Evolutionary conservation across 1,140 invertebrate genomes (phyloP).

Genomic region (Drosophila biarmipes): DNA sequence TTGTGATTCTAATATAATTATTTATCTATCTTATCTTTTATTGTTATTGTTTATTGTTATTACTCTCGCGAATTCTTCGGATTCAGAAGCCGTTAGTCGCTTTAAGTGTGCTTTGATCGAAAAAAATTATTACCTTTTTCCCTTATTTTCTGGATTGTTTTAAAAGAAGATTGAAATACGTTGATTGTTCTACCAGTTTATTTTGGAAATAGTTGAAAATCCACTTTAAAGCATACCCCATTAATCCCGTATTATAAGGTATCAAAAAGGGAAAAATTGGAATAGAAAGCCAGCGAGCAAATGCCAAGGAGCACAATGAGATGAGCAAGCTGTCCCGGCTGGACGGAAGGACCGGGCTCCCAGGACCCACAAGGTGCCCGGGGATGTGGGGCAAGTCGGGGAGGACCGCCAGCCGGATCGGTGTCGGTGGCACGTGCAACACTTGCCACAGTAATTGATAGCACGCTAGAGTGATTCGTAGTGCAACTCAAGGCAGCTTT

Average conservation of each 20-base stretch:
- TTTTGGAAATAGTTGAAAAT: too few relatives aligned
- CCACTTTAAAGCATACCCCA: not conserved
- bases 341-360: slow-evolving; percentile 1
- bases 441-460: slow-evolving; percentile 82
- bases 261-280: slow-evolving; percentile 29
- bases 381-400: not conserved
- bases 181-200: too few relatives aligned
- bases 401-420: slow-evolving; percentile 26
- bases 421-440: slow-evolving; percentile 74
- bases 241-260: not conserved
- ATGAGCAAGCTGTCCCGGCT: slow-evolving; percentile 63
- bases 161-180: too few relatives aligned
- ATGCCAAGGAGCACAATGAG: slow-evolving; percentile 69
- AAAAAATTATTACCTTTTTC: too few relatives aligned
- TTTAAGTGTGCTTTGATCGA: too few relatives aligned
- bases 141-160: too few relatives aligned
- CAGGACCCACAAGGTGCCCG: slow-evolving; percentile 12
- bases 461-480: slow-evolving; percentile 80
- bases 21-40: too few relatives aligned
- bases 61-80: not conserved
- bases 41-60: too few relatives aligned
- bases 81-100: too few relatives aligned
- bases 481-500: slow-evolving; percentile 62
- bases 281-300: slow-evolving; percentile 58
- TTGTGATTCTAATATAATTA: too few relatives aligned